Percentiles rank a stretch among this genome's conserved stretches.
These are phyloP conservation scores for Rana temporaria DNA, from an alignment of 2,113 vertebrate species.

Conservation along the genomic window DNA sequence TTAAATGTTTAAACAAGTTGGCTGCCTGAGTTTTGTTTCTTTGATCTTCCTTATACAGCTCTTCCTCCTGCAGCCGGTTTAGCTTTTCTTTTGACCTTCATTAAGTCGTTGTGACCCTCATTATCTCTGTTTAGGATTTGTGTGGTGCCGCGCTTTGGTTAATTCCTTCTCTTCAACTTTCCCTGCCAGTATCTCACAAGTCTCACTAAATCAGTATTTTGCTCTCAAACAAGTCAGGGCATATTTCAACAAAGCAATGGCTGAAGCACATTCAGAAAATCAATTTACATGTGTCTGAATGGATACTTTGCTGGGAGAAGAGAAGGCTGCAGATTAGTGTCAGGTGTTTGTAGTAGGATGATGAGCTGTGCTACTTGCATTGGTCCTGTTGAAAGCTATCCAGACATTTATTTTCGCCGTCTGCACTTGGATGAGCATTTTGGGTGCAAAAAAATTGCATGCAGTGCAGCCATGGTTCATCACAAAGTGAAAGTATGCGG, in stretches of 20 bases:
- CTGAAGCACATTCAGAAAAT: not conserved
- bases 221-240: constrained; percentile 10
- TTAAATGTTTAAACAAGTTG: too few relatives aligned
- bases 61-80: constrained; percentile 21
- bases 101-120: constrained; percentile 43
- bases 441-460: too few relatives aligned
- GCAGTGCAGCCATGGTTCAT: too few relatives aligned
- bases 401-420: too few relatives aligned
- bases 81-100: constrained; percentile 48
- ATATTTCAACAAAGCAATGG: not conserved
- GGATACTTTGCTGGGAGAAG: not conserved
- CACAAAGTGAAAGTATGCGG: too few relatives aligned
- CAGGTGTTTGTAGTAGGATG: not conserved
- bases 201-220: constrained; percentile 1
- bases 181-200: not conserved
- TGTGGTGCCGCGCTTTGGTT: constrained; percentile 6
- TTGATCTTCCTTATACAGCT: not conserved
- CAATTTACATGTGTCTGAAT: constrained; percentile 12
- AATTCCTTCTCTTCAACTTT: constrained; percentile 36
- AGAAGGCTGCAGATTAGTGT: not conserved
- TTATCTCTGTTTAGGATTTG: constrained; percentile 49
- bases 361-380: too few relatives aligned
- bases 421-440: too few relatives aligned
- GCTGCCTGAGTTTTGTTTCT: not conserved
- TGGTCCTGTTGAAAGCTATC: too few relatives aligned